These are phyloP conservation scores for Sciaenops ocellatus DNA, from an alignment of 2,797 vertebrate species.

Conservation along the genomic window DNA sequence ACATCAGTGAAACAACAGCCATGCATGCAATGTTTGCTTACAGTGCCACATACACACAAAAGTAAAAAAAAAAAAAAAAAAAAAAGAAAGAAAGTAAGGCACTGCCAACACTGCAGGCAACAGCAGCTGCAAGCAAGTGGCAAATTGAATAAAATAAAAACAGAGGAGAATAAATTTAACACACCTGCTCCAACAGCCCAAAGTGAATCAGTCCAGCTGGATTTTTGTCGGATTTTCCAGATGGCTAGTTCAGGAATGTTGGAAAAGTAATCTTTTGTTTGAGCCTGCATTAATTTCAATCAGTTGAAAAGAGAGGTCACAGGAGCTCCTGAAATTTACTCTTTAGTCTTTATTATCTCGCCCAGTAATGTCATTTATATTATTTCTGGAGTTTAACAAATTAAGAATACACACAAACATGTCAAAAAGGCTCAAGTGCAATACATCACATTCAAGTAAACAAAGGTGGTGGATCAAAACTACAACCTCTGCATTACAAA, in stretches of 20 bases:
- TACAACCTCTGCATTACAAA: neutral
- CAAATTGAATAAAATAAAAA: slow-evolving; percentile 46
- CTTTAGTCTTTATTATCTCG: slow-evolving; percentile 20
- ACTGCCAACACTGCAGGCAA: neutral
- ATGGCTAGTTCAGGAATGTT: slow-evolving; percentile 68
- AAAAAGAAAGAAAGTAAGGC: neutral
- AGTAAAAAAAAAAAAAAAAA: neutral
- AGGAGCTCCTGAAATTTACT: slow-evolving; percentile 31
- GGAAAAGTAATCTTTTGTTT: slow-evolving; percentile 61
- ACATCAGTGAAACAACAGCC: neutral
- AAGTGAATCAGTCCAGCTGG: slow-evolving; percentile 52
- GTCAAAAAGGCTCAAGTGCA: neutral
- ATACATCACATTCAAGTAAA: slow-evolving; percentile 3
- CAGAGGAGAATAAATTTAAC: slow-evolving; percentile 43
- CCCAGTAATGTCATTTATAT: slow-evolving; percentile 21
- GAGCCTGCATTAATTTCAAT: slow-evolving; percentile 58
- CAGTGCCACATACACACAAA: slow-evolving; percentile 9
- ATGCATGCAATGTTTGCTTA: slow-evolving; percentile 7
- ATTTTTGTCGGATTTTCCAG: slow-evolving; percentile 63
- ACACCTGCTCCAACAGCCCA: slow-evolving; percentile 54
- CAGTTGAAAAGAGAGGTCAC: slow-evolving; percentile 40
- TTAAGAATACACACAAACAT: slow-evolving; percentile 18
- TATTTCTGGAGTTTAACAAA: slow-evolving; percentile 38
- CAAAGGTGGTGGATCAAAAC: neutral
- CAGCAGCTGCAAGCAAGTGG: slow-evolving; percentile 29